Conservation (phyloP, 2,888 invertebrate species). For the Aphrophora alni region DNA sequence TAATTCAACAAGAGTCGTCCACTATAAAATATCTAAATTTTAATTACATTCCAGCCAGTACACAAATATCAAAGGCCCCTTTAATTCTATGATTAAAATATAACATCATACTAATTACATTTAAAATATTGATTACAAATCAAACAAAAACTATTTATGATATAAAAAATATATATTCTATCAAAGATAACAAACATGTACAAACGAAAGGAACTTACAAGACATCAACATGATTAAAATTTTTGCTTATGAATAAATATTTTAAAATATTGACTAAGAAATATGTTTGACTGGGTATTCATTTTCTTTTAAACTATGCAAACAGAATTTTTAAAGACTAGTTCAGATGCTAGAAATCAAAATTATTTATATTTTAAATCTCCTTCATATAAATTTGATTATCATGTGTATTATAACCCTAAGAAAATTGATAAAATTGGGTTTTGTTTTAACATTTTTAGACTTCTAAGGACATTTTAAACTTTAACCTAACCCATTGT, state of each 20-base stretch:
- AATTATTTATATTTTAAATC: no score
- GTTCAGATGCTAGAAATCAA: no score
- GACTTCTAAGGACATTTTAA: no score
- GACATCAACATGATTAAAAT: neutral
- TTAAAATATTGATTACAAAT: neutral
- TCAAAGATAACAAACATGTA: neutral
- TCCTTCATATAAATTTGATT: no score
- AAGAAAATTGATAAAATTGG: no score
- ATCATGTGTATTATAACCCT: no score
- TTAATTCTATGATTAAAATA: neutral
- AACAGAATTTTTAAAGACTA: no score
- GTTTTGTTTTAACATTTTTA: no score
- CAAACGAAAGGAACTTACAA: neutral
- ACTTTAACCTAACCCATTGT: no score
- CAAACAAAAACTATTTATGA: neutral
- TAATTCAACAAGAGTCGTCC: no score
- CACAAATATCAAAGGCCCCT: neutral
- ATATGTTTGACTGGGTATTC: neutral
- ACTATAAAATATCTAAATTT: neutral
- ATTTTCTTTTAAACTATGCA: no score
- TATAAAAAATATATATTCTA: neutral
- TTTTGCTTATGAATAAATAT: neutral
- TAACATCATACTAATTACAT: neutral
- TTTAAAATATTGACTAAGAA: neutral
- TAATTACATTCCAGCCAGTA: neutral